Evolutionary conservation across 53 echinoderm and acorn worm species (phyloP), one percentile per base, ranked within the genome.

Genomic region (Echinometra lucunter): DNA sequence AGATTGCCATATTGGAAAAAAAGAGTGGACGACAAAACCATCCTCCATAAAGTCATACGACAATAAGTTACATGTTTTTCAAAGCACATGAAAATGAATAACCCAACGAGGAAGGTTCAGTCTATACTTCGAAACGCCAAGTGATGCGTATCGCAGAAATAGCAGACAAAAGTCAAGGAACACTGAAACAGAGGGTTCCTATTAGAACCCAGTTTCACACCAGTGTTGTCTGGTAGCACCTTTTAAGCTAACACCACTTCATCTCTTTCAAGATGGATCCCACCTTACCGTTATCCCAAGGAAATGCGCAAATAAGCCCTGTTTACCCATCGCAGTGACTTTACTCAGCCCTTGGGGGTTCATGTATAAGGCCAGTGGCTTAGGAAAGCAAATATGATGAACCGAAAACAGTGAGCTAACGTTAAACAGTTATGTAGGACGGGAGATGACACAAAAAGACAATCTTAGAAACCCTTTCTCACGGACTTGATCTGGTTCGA

Each of bases 341-440:
- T 78, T 85, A 45, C 53, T 28, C 12, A 85, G 49, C 49, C 85
- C 85, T 49, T 28, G 47, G 85, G n/a, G 85, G 85, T 85, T 85
- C 85, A 85, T 7, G 85, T 85, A 85, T 85, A 85, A 49, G 85
- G 85, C n/a, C 85, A 28, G 45, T 21, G 85, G 85, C 27, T 85
- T 49, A 11, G 49, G 85, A 49, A 85, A 13, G 85, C 49, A 47
- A 85, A 85, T n/a, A 47, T 49, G n/a, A 7, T 21, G 81, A 30
- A 23, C 44, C 0, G 85, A 23, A 15, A 30, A 85, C 85, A 6
- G 28, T 85, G 13, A 49, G 27, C 16, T 85, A 49, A 49, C 49
- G 85, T n/a, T 85, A 85, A 85, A 85, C 49, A 47, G 53, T 85
- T 85, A 85, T 85, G 28, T 85, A 47, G 85, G 85, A 49, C 85